These are phyloP conservation scores for Lepidurus packardi DNA, from an alignment of 1,140 invertebrate genomes.

Conservation along the genomic window DNA sequence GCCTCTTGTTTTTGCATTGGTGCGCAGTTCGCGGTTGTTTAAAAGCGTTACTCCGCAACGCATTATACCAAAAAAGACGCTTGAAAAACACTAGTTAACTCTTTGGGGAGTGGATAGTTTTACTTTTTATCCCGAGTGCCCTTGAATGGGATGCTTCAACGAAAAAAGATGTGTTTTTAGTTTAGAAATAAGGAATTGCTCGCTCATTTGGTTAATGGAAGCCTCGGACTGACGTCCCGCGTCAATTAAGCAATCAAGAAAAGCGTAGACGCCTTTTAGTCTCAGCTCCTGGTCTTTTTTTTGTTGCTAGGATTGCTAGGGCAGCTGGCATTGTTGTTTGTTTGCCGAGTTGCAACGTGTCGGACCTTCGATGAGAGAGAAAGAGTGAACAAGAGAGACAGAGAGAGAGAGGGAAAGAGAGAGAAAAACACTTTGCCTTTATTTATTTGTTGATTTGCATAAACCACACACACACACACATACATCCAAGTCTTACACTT, in stretches of 20 bases:
- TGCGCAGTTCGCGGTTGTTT: not conserved
- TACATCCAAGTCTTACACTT: not conserved
- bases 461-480: not conserved
- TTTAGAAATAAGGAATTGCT: not conserved
- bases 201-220: not conserved
- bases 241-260: constrained; percentile 13
- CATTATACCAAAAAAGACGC: not conserved
- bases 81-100: not conserved
- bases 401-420: not conserved
- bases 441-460: constrained; percentile 9
- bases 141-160: too few species aligned
- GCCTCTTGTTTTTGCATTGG: not conserved
- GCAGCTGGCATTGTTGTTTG: constrained; percentile 11
- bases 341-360: constrained; percentile 2
- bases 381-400: not conserved
- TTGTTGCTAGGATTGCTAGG: not conserved
- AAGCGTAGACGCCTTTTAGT: constrained; percentile 14
- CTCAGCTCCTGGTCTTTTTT: constrained; percentile 15
- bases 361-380: constrained; percentile 12
- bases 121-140: not conserved
- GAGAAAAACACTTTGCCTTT: constrained; percentile 22
- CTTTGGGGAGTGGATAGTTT: not conserved
- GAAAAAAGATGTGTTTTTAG: not conserved
- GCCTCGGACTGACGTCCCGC: constrained; percentile 9
- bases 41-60: not conserved